Base-by-base conservation (phyloP, 2,888 invertebrate species). In the Acrobasis consociella region DNA sequence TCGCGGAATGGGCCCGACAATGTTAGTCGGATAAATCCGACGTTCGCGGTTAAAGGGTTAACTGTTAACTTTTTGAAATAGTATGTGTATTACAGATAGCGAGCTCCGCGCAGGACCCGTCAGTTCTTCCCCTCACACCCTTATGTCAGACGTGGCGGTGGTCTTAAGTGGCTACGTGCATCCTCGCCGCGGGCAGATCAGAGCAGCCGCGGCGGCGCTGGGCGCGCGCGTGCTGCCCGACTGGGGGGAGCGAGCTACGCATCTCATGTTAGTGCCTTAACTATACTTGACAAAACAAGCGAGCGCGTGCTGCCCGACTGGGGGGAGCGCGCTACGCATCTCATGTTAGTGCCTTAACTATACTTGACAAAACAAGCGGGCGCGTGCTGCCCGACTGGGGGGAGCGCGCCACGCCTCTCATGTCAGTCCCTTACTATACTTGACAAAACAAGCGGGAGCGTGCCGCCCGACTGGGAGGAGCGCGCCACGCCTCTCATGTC, bases 91-190 rank as follows among this genome's bases (percentile, higher is more conserved):
- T 31, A 7, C 9, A 15, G 9, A 2, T n/a, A 38, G 38, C 15
- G 39, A 39, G 39, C 42, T 56, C 11, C 42, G 22, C 10, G 56
- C 42, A 2, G 56, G 66, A 9, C 52, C n/a, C 13, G 37, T 13
- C 31, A 37, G 61, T 11, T 8, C 53, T 5, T 58, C 59, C 50
- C 69, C 67, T 22, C 70, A 68, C n/a, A 55, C 66, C 2, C 58
- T 82, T n/a, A 75, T 98, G 69, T 83, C 91, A 11, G 95, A 93
- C 60, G 96, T 96, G 5, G 94, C 94, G 64, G 93, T 98, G 77
- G 96, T 95, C n/a, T 93, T 98, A 68, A 97, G 97, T 88, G 98
- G 98, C 0, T 97, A 96, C 87, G 94, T 95, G 89, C 96, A 98
- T 91, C 98, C 98, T 5, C 93, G 94, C 65, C 93, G 98, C 59